phyloP scores from a whole-genome alignment of 2,797 vertebrate species.

The Pogoniulus pusillus region DNA sequence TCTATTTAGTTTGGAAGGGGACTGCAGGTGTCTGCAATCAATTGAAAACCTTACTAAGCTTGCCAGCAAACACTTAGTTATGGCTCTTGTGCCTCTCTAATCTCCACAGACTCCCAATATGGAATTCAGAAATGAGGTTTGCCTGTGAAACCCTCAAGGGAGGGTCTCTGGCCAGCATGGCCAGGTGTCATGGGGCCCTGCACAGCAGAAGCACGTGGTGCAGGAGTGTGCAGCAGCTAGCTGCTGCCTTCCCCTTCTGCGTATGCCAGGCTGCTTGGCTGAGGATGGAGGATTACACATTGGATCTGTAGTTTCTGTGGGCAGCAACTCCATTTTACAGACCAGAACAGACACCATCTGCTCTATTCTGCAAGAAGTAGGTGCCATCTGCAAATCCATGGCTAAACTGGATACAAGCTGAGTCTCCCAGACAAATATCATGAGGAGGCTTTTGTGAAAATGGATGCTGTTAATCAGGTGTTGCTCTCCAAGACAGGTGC shows the following conservation, averaged over 20 bases:
- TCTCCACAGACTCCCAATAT: background rate
- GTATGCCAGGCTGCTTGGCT: rapidly evolving
- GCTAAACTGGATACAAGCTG: background rate
- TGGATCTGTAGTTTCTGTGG: background rate
- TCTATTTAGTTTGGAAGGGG: background rate
- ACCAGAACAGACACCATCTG: background rate
- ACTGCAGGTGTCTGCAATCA: background rate
- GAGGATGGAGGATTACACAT: background rate
- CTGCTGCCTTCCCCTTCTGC: background rate
- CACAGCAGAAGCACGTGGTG: background rate
- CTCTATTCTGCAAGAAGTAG: background rate
- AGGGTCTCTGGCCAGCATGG: background rate
- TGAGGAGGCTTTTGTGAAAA: background rate
- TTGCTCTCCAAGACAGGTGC: background rate
- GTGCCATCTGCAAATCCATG: background rate
- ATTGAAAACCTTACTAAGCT: background rate
- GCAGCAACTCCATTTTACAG: background rate
- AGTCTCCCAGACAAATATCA: background rate
- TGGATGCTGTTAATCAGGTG: background rate
- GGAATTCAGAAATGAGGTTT: background rate
- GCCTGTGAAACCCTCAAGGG: background rate
- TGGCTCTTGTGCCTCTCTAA: background rate
- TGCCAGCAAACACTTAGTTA: background rate
- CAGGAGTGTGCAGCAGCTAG: background rate
- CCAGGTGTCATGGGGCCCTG: rapidly evolving